Conservation (phyloP, 2,888 invertebrate genomes). For the Mamestra brassicae region DNA sequence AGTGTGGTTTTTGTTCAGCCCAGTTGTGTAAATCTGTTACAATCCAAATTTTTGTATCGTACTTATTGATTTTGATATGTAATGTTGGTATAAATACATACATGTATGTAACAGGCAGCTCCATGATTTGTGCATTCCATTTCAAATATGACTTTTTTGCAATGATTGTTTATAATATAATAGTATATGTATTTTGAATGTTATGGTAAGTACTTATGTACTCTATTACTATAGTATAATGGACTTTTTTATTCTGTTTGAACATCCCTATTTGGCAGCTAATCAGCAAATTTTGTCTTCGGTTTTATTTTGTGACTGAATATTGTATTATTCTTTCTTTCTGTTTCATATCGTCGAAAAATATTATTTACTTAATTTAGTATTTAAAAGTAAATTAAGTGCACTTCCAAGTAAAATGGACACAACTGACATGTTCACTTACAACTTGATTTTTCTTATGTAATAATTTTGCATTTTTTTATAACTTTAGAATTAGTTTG, state of each 20-base stretch:
- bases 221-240: background rate
- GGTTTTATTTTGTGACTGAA: slow-evolving; percentile 40
- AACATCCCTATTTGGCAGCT: background rate
- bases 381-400: slow-evolving; percentile 22
- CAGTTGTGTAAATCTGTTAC: background rate
- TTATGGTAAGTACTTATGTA: slow-evolving; percentile 16
- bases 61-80: slow-evolving; percentile 40
- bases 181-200: background rate
- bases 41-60: slow-evolving; percentile 17
- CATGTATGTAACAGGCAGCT: background rate
- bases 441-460: slow-evolving; percentile 27
- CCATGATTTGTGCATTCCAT: slow-evolving; percentile 15
- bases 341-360: slow-evolving; percentile 12
- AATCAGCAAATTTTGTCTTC: background rate
- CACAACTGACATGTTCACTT: slow-evolving; percentile 7
- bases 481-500: slow-evolving; percentile 25
- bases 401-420: slow-evolving; percentile 14
- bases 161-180: slow-evolving; percentile 4
- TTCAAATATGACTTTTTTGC: background rate
- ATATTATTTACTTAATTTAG: slow-evolving; percentile 39
- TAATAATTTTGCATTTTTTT: slow-evolving; percentile 38
- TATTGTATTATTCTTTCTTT: slow-evolving; percentile 12
- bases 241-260: background rate
- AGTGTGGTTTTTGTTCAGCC: background rate
- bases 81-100: background rate